phyloP scores from a whole-genome alignment of 1,140 invertebrate genomes.

The Leptinotarsa undecemlineata region DNA sequence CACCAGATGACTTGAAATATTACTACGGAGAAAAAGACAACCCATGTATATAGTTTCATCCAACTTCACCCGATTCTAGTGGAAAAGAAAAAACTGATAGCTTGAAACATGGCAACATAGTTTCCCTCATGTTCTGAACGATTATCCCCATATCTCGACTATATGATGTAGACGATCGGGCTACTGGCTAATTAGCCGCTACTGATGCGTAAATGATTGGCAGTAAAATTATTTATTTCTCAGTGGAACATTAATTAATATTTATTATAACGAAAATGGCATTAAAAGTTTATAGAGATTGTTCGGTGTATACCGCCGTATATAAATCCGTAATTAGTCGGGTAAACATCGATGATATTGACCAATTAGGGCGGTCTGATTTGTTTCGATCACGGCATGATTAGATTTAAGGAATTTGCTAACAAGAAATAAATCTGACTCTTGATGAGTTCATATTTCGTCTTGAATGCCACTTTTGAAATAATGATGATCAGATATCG shows the following conservation, averaged over 20 bases:
- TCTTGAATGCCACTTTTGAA: neutral
- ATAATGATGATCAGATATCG: neutral
- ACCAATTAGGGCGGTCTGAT: constrained; percentile 10
- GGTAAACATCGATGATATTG: constrained; percentile 14
- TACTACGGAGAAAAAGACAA: no score
- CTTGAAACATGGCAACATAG: neutral
- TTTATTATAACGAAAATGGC: constrained; percentile 22
- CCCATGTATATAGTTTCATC: no score
- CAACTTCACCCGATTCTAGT: no score
- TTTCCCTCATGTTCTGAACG: neutral
- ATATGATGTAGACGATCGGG: neutral
- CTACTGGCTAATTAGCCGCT: constrained; percentile 36
- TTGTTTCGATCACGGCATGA: constrained; percentile 6
- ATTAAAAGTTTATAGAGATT: constrained; percentile 12
- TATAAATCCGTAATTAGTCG: constrained; percentile 15
- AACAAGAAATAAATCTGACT: constrained; percentile 15
- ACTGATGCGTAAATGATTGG: constrained; percentile 44
- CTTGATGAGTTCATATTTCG: constrained; percentile 5
- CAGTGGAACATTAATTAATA: constrained; percentile 20
- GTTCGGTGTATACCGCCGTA: neutral
- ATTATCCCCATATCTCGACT: neutral
- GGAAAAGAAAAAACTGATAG: no score
- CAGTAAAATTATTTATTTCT: constrained; percentile 25
- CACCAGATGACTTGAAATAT: no score
- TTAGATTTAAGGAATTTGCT: constrained; percentile 4